Evolutionary conservation across 2,113 vertebrate species (phyloP), one percentile per base, ranked within the genome.

Genomic region (Candoia aspera): DNA sequence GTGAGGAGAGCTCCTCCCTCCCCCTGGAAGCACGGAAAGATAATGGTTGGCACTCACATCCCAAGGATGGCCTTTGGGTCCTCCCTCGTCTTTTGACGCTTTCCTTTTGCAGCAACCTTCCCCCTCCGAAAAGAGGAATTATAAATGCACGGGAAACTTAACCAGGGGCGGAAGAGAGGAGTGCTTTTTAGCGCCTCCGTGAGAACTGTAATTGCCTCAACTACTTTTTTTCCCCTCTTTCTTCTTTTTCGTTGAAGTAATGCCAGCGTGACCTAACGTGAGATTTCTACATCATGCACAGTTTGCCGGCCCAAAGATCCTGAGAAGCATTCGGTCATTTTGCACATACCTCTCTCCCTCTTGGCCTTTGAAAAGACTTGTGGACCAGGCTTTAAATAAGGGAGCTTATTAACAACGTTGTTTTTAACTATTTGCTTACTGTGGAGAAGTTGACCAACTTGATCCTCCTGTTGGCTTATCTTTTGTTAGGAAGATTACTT

Each of bases 71-170:
- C 8, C 29, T 62, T 84, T 37, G 58, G 2, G 2, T 5, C 19
- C 21, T 11, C 46, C 26, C 8, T 59, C 13, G 29, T 6, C 33
- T 33, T 24, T 15, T 91, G 62, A 87, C 58, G 62, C 54, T 21
- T 26, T 26, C 68, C 54, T 23, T 8, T 54, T 42, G 26, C 87
- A 59, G 15, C 23, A 0, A 19, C 2, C 58, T 19, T 0, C 8
- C 13, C 46, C 29, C 42, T 29, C 64, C 1, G 54, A 91, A 94
- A 59, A 24, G 26, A 83, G 95, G 96, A 93, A 95, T 96, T 96
- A 95, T 95, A 95, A 96, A 96, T 96, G 96, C 93, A 86, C 60
- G 94, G 91, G 95, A 55, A 91, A 84, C 91, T 94, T 92, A 91
- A 6, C 0, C 37, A 92, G 90, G 92, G 95, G 90, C 92, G 12